Evolutionary conservation across 2,888 invertebrate genomes (phyloP), one percentile per base, ranked within the genome.

Genomic region (Hemicrepidius hirtus): DNA sequence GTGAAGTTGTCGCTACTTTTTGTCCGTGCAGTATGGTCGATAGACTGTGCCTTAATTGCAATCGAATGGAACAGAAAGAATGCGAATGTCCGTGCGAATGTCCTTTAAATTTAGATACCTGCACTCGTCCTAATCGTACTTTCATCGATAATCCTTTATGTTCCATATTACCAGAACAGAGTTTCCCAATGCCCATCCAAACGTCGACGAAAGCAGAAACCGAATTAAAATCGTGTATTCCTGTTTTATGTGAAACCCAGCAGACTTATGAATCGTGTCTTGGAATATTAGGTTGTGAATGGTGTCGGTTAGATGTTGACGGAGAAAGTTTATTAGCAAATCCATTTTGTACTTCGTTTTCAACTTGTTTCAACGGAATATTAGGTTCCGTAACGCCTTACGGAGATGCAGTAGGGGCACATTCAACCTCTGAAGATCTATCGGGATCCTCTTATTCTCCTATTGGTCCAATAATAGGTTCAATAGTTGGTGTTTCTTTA

Each of bases 31-130:
- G 95, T 82, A 95, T 95, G 86, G 94, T 92, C 68, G 95, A 97
- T 84, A 91, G 96, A 2, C 89, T 95, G 2, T 97, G 97, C 84
- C 89, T 97, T 24, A 97, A 97, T 84, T 97, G 97, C 84, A 94
- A 96, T 84, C 91, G 97, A 59, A 96, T 97, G 95, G 97, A 97
- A 84, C 96, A 96, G 86, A 94, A 92, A 2, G 97, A 97, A 83
- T 97, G 97, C 80, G 97, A 97, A 85, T 97, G 97, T 82, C 97
- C 97, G 0, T 97, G 97, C 84, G 97, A 97, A 85, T 97, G 97
- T 82, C 93, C 89, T 0, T 77, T 87, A 68, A 82, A 82, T 75
- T 75, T 82, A 28, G 82, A 81, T 41, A 80, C 79, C n/a, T 83
- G 84, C 66, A 80, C 80, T 46, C 83, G 83, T 74, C 80, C 80